Evolutionary conservation across 2,113 vertebrate genomes (phyloP).

Genomic region (Pholis gunnellus): DNA sequence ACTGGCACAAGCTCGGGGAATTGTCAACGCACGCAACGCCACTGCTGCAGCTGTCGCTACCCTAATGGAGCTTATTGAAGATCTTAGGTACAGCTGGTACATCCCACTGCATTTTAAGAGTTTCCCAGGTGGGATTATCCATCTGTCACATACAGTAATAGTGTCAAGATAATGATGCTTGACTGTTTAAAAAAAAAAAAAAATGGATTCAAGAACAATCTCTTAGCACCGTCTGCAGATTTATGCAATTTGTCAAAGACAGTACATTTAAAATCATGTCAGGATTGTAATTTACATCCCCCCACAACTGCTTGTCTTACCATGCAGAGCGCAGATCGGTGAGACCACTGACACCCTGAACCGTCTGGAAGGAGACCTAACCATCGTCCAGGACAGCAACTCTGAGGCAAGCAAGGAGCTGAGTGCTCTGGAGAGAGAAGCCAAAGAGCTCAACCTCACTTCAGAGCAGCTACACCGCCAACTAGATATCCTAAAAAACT

Average conservation of each 20-base stretch:
- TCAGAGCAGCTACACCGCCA: conserved; percentile 87
- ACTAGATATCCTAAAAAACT: conserved; percentile 93
- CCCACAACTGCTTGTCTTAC: neutral
- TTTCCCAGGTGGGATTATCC: neutral
- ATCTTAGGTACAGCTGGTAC: conserved; percentile 86
- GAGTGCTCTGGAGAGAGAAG: conserved; percentile 88
- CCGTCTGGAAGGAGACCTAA: conserved; percentile 90
- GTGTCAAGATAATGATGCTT: neutral
- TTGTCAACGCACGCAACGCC: conserved; percentile 89
- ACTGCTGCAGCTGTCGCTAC: conserved; percentile 83
- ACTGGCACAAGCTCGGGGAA: conserved; percentile 84
- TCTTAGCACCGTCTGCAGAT: neutral
- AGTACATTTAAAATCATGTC: neutral
- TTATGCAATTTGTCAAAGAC: neutral
- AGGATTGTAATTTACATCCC: neutral
- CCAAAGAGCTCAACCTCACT: conserved; percentile 90
- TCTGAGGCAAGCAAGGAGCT: conserved; percentile 92
- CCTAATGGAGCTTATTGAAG: conserved; percentile 88
- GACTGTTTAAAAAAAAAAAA: neutral
- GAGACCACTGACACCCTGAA: conserved; percentile 91
- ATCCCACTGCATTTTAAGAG: neutral
- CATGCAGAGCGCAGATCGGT: conserved; percentile 86
- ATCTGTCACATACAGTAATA: neutral
- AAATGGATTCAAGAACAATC: neutral
- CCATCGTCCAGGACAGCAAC: conserved; percentile 90